A percentile compares a stretch with the other conserved stretches of the same genome.
Evolutionary conservation across 2,888 invertebrate genomes (phyloP).

Genomic region (Bombylius major): DNA sequence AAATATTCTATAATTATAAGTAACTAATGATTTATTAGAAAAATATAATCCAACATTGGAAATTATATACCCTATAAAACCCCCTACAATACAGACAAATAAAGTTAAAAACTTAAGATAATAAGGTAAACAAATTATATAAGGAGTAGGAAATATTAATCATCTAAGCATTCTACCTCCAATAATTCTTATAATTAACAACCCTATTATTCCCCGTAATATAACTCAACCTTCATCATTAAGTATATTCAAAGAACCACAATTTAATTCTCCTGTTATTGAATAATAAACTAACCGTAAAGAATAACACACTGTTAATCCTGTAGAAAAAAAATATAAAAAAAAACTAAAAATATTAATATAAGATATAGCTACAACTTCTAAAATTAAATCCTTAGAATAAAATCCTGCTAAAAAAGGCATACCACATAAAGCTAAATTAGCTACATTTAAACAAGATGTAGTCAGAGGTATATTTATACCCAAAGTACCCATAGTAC

Average conservation of each 20-base stretch:
- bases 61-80: conserved; percentile 36
- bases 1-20: conserved; percentile 33
- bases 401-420: conserved; percentile 54
- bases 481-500: conserved; percentile 42
- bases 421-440: conserved; percentile 49
- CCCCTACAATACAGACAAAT: conserved; percentile 38
- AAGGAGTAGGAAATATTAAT: conserved; percentile 41
- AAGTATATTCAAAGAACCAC: conserved; percentile 38
- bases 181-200: conserved; percentile 31
- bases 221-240: conserved; percentile 40
- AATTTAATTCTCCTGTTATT: conserved; percentile 40
- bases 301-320: too few species aligned
- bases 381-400: too few species aligned
- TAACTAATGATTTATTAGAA: conserved; percentile 34
- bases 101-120: conserved; percentile 43
- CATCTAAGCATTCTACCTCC: conserved; percentile 44
- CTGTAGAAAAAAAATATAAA: too few species aligned
- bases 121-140: conserved; percentile 42
- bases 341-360: too few species aligned
- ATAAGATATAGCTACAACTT: too few species aligned
- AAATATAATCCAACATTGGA: conserved; percentile 38
- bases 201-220: conserved; percentile 36
- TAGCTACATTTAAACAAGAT: conserved; percentile 44
- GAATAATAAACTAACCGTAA: too few species aligned
- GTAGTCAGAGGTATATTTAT: conserved; percentile 41